phyloP scores from a whole-genome alignment of 2,888 invertebrate species.

The Drosophila limbata region DNA sequence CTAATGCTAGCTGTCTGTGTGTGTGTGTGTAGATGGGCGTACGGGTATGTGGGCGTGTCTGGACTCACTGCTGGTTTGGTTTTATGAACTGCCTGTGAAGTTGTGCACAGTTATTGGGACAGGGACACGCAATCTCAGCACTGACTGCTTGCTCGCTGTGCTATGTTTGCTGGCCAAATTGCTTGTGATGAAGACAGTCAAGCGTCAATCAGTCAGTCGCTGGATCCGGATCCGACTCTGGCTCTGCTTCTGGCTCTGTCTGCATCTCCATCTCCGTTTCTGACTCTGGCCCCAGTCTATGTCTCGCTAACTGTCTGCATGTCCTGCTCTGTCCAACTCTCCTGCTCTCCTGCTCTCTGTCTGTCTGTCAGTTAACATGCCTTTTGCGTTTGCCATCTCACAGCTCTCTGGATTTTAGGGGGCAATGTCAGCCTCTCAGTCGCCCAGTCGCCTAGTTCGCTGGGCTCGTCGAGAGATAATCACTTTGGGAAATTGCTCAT shows the following conservation, averaged over 20 bases:
- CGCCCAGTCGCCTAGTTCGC: constrained; percentile 15
- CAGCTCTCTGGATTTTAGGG: constrained; percentile 19
- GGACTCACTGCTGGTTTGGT: constrained; percentile 62
- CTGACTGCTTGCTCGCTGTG: constrained; percentile 28
- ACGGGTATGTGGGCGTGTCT: constrained; percentile 42
- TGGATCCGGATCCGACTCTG: constrained; percentile 17
- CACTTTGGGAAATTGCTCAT: constrained; percentile 82
- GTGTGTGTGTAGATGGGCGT: constrained; percentile 11
- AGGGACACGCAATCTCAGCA: constrained; percentile 69
- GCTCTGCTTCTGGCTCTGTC: constrained; percentile 12
- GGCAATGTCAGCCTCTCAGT: constrained; percentile 37
- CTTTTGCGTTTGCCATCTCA: constrained; percentile 66
- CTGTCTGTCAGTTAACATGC: constrained; percentile 76
- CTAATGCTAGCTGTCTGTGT: constrained; percentile 47
- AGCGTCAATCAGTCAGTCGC: constrained; percentile 74
- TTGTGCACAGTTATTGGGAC: constrained; percentile 54
- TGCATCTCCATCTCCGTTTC: constrained; percentile 10
- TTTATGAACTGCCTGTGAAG: constrained; percentile 76
- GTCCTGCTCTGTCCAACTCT: constrained; percentile 52
- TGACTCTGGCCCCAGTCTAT: constrained; percentile 34
- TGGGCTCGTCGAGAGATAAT: constrained; percentile 77
- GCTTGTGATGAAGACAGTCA: constrained; percentile 81
- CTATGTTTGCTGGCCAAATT: constrained; percentile 75
- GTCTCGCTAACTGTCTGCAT: constrained; percentile 42
- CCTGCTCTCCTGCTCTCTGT: constrained; percentile 37